Percentiles rank a stretch among this genome's conserved stretches.
Evolutionary conservation across 2,797 vertebrate species (phyloP).

Genomic region (Tangara arthus): DNA sequence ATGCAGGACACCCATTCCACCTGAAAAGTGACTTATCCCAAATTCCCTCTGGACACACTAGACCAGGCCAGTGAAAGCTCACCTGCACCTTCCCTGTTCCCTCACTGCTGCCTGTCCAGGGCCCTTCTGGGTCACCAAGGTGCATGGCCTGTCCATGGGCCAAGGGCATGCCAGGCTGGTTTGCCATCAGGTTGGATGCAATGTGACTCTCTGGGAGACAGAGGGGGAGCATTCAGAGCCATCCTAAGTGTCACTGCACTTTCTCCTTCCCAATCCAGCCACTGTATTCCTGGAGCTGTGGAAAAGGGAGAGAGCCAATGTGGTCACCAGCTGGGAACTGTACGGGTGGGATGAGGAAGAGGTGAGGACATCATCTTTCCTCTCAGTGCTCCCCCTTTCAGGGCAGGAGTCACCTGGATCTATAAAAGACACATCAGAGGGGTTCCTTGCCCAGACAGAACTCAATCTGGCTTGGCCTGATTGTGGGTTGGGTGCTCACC

Average conservation of each 20-base stretch:
- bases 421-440: not conserved
- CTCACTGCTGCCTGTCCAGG: not conserved
- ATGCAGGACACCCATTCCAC: not conserved
- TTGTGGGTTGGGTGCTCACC: not conserved
- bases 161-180: not conserved
- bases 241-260: not conserved
- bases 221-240: not conserved
- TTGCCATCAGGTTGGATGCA: not conserved
- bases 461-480: not conserved
- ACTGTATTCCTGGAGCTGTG: slow-evolving; percentile 94
- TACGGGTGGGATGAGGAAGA: slow-evolving; percentile 91
- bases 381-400: rapidly evolving
- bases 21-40: not conserved
- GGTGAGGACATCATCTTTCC: slow-evolving; percentile 70
- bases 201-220: rapidly evolving
- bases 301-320: slow-evolving; percentile 85
- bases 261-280: slow-evolving; percentile 71
- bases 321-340: slow-evolving; percentile 86
- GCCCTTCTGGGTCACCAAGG: too few relatives aligned
- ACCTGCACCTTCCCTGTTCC: not conserved
- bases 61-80: not conserved
- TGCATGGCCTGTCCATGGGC: not conserved
- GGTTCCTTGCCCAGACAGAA: not conserved
- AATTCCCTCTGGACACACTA: not conserved
- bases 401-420: not conserved